Evolutionary conservation across 2,888 invertebrate genomes (phyloP).

Genomic region (Arctia plantaginis): DNA sequence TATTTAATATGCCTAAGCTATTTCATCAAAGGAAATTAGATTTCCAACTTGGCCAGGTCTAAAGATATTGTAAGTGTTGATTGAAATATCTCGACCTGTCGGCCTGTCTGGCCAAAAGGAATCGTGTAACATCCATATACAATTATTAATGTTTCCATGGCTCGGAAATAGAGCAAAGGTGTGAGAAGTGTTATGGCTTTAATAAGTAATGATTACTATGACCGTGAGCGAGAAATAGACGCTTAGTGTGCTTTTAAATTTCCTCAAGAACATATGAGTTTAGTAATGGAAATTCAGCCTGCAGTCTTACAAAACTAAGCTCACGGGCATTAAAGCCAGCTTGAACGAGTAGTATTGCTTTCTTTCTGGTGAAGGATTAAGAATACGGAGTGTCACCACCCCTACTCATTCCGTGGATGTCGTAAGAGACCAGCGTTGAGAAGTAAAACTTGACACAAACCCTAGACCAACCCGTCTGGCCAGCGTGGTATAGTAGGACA

Average conservation of each 20-base stretch:
- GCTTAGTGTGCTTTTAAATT: neutral
- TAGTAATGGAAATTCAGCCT: neutral
- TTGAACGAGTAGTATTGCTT: no score
- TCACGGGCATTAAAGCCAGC: no score
- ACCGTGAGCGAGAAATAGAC: neutral
- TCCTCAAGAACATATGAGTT: neutral
- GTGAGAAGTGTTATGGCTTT: neutral
- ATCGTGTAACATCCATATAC: neutral
- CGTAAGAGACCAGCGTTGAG: no score
- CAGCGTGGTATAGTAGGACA: no score
- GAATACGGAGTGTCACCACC: no score
- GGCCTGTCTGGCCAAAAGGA: no score
- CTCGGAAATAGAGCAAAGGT: neutral
- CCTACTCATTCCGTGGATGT: no score
- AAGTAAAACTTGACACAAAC: no score
- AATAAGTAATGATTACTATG: neutral
- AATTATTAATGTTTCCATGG: neutral
- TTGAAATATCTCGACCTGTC: neutral
- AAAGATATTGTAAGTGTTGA: neutral
- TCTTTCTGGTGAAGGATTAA: no score
- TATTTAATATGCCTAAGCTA: neutral
- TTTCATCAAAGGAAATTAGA: neutral
- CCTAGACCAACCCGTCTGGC: no score
- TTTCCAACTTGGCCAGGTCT: neutral
- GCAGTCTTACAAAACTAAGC: neutral